These are phyloP conservation scores for Frieseomelitta varia DNA, from an alignment of 1,140 invertebrate genomes.

Conservation along the genomic window DNA sequence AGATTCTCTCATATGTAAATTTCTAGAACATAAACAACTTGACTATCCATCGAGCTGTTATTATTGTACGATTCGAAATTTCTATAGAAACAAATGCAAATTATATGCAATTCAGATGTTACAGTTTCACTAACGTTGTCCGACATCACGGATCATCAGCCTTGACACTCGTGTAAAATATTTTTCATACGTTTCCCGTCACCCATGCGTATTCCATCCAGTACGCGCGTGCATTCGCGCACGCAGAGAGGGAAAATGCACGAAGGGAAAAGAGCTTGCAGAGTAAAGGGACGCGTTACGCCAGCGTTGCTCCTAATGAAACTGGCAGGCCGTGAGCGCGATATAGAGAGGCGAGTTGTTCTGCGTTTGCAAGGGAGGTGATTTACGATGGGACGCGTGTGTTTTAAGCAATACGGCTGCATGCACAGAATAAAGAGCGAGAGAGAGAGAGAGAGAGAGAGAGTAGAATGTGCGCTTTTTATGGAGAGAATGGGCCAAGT, in stretches of 20 bases:
- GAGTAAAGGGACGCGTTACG: constrained; percentile 6
- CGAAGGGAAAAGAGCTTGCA: not conserved
- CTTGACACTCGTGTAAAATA: too few species aligned
- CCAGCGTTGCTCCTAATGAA: constrained; percentile 49
- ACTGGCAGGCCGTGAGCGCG: constrained; percentile 30
- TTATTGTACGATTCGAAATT: too few species aligned
- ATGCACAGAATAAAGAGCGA: constrained; percentile 5
- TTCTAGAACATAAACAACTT: too few species aligned
- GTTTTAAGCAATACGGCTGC: constrained; percentile 66
- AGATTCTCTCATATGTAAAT: too few species aligned
- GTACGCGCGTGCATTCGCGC: constrained; percentile 13
- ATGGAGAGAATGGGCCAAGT: constrained; percentile 72
- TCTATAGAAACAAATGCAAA: too few species aligned
- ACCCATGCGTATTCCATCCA: not conserved
- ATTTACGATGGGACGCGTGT: constrained; percentile 71
- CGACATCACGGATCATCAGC: too few species aligned
- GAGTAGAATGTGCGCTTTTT: constrained; percentile 74
- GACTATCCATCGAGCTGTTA: too few species aligned
- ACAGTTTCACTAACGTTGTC: too few species aligned
- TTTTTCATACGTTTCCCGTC: too few species aligned
- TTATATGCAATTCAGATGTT: too few species aligned
- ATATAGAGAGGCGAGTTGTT: constrained; percentile 31
- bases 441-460: constrained; percentile 11
- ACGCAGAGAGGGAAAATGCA: not conserved
- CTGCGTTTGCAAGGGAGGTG: constrained; percentile 59